A percentile compares a stretch with the other conserved stretches of the same genome.
Conservation (phyloP, 2,797 vertebrate genomes). For the Babyrousa celebensis region DNA sequence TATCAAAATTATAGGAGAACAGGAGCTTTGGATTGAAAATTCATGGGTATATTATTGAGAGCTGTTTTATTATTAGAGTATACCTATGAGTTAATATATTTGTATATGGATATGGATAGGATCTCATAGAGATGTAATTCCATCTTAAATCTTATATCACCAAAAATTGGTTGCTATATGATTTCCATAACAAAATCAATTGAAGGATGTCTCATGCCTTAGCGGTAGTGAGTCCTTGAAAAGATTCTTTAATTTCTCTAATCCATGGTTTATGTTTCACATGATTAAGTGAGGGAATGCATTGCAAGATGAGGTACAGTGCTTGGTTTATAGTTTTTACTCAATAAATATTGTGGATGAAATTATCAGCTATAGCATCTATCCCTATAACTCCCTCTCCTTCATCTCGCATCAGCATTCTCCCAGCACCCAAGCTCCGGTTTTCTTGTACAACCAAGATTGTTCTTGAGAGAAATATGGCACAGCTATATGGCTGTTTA, state of each 20-base stretch:
- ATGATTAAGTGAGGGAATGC: not conserved
- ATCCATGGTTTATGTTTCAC: not conserved
- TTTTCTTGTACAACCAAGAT: not conserved
- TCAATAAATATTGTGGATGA: not conserved
- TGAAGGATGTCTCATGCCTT: not conserved
- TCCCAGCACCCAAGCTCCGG: not conserved
- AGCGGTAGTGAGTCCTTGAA: not conserved
- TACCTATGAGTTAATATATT: not conserved
- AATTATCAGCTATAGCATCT: not conserved
- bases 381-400: too few species aligned
- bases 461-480: not conserved
- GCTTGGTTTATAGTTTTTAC: not conserved
- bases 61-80: not conserved
- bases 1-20: not conserved
- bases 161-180: not conserved
- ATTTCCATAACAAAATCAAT: not conserved
- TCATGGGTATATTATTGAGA: not conserved
- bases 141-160: not conserved
- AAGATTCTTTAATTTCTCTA: not conserved
- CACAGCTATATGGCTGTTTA: not conserved
- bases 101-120: not conserved
- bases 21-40: not conserved
- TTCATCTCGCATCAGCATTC: not conserved
- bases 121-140: not conserved
- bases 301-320: not conserved